A percentile compares a stretch with the other conserved stretches of the same genome.
Conservation (phyloP, 1,140 invertebrate genomes). For the Ceratitis capitata region DNA sequence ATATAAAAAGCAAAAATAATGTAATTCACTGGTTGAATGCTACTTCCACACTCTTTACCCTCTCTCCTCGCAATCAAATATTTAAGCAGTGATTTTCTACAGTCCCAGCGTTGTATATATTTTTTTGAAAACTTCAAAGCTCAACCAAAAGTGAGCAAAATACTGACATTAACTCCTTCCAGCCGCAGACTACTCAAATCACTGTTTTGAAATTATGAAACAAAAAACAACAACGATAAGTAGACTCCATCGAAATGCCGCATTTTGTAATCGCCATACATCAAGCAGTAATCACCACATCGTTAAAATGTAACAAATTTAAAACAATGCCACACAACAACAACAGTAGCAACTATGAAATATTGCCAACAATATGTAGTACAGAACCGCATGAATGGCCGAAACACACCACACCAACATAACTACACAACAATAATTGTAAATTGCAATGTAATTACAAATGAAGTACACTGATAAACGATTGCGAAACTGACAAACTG, state of each 20-base stretch:
- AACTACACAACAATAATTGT: conserved; percentile 11
- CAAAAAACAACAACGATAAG: too few relatives aligned
- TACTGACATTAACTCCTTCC: not conserved
- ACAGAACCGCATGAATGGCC: not conserved
- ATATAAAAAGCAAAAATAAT: too few relatives aligned
- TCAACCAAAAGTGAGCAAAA: not conserved
- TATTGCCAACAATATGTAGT: not conserved
- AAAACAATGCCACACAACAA: conserved; percentile 1
- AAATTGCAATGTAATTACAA: conserved; percentile 33
- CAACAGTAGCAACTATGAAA: too few relatives aligned
- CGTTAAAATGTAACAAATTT: conserved; percentile 25
- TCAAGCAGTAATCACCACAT: conserved; percentile 24
- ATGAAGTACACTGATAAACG: conserved; percentile 32
- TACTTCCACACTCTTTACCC: not conserved
- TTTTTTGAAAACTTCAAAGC: not conserved
- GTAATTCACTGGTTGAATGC: not conserved
- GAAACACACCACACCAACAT: not conserved
- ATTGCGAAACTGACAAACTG: conserved; percentile 2
- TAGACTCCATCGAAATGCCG: not conserved
- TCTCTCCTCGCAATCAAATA: too few relatives aligned
- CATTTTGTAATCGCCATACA: not conserved
- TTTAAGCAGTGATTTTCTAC: too few relatives aligned
- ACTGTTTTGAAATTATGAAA: not conserved
- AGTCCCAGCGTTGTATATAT: too few relatives aligned
- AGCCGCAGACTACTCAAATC: not conserved